These are phyloP conservation scores for Spodoptera frugiperda DNA, from an alignment of 1,140 invertebrate species.

Conservation along the genomic window DNA sequence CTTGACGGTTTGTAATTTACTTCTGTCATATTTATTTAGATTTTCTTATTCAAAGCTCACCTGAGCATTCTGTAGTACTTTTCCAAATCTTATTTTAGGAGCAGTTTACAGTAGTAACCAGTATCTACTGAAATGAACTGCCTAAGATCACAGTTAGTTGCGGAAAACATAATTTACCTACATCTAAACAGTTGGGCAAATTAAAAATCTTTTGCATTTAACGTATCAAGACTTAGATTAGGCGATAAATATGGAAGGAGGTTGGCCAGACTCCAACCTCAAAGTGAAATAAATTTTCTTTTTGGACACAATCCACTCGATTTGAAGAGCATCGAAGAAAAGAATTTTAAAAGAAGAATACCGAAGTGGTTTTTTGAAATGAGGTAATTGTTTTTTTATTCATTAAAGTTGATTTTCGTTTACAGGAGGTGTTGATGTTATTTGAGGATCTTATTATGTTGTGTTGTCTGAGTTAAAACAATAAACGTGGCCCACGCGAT, in stretches of 20 bases:
- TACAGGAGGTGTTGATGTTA: background rate
- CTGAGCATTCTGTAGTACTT: background rate
- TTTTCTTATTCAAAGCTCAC: background rate
- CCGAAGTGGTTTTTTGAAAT: too few species aligned
- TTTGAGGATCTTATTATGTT: conserved; percentile 2
- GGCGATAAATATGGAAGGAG: conserved; percentile 65
- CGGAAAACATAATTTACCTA: background rate
- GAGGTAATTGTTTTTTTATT: background rate
- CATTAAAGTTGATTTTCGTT: background rate
- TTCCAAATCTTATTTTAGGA: background rate
- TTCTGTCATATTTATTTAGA: background rate
- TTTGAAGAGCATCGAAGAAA: conserved; percentile 14
- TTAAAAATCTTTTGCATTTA: conserved; percentile 53
- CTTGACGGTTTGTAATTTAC: background rate
- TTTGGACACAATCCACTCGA: conserved; percentile 36
- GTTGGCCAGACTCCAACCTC: conserved; percentile 72
- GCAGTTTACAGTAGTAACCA: too few species aligned
- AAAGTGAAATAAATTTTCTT: conserved; percentile 64
- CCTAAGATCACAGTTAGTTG: background rate
- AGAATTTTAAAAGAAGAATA: conserved; percentile 13
- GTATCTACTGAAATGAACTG: background rate
- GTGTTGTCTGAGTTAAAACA: background rate
- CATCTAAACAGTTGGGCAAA: background rate
- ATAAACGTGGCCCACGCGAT: conserved; percentile 6
- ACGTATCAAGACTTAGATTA: conserved; percentile 67